Conservation (phyloP, 2,888 invertebrate genomes). For the Caradrina clavipalpis region DNA sequence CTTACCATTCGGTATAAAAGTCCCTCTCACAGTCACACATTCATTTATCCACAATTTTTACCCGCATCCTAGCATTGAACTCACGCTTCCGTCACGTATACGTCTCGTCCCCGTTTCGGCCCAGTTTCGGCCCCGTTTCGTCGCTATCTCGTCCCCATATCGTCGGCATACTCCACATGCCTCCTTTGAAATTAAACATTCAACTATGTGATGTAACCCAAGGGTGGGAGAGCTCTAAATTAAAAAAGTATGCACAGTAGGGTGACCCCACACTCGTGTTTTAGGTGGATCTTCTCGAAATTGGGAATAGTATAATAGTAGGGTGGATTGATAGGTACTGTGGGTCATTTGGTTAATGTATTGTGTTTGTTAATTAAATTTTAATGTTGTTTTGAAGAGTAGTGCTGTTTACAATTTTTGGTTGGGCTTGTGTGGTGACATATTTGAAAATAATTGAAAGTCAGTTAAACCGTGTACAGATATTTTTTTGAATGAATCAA, state of each 20-base stretch:
- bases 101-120: slow-evolving; percentile 8
- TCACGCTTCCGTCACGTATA: slow-evolving; percentile 24
- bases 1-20: too few species aligned
- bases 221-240: slow-evolving; percentile 57
- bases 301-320: slow-evolving; percentile 13
- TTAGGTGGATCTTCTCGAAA: slow-evolving; percentile 39
- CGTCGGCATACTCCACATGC: slow-evolving; percentile 60
- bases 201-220: slow-evolving; percentile 64
- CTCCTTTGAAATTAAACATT: slow-evolving; percentile 70
- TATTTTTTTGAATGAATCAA: too few species aligned
- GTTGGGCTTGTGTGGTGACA: not conserved
- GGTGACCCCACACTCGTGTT: slow-evolving; percentile 26
- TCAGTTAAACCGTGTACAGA: too few species aligned
- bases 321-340: slow-evolving; percentile 13
- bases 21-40: not conserved
- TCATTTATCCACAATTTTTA: not conserved
- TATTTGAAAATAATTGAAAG: too few species aligned
- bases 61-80: slow-evolving; percentile 11
- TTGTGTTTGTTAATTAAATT: slow-evolving; percentile 26
- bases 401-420: slow-evolving; percentile 5
- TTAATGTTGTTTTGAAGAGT: not conserved
- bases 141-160: slow-evolving; percentile 30
- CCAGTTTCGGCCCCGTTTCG: slow-evolving; percentile 7
- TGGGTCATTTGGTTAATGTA: slow-evolving; percentile 42
- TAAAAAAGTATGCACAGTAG: slow-evolving; percentile 57